Percentiles rank a stretch among this genome's conserved stretches.
Evolutionary conservation across 1,140 invertebrate species (phyloP).

Genomic region (Coenobita brevimanus): DNA sequence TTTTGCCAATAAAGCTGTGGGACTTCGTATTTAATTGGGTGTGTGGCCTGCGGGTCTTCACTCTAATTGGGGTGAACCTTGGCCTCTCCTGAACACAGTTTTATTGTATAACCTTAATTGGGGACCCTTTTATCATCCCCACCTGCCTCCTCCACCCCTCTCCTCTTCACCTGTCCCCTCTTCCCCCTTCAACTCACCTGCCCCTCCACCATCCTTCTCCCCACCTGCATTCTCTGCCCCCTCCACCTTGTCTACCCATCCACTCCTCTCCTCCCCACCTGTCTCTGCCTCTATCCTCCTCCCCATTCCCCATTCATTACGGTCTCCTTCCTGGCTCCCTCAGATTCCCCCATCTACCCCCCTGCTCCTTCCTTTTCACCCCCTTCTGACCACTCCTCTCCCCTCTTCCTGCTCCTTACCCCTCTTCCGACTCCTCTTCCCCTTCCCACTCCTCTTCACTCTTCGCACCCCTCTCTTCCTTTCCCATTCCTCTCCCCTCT

Average conservation of each 20-base stretch:
- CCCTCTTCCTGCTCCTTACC: no score
- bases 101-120: slow-evolving; percentile 51
- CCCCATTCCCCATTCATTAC: no score
- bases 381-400: neutral
- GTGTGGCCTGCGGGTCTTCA: slow-evolving; percentile 22
- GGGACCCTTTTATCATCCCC: slow-evolving; percentile 17
- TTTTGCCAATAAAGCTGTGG: slow-evolving; percentile 46
- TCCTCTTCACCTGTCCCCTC: neutral
- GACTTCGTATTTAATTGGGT: slow-evolving; percentile 51
- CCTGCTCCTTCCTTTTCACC: neutral
- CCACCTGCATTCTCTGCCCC: neutral
- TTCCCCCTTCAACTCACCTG: neutral
- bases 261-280: neutral
- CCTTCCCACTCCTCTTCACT: no score
- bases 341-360: neutral
- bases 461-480: no score
- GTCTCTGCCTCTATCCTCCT: neutral
- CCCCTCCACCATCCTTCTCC: neutral
- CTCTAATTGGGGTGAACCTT: slow-evolving; percentile 50
- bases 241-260: no score
- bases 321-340: no score
- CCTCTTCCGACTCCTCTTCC: no score
- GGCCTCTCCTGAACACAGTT: slow-evolving; percentile 36
- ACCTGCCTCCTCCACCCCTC: neutral
- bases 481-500: no score